Base-by-base conservation (phyloP, 2,888 invertebrate species). In the Eumacrocentrus americanus region DNA sequence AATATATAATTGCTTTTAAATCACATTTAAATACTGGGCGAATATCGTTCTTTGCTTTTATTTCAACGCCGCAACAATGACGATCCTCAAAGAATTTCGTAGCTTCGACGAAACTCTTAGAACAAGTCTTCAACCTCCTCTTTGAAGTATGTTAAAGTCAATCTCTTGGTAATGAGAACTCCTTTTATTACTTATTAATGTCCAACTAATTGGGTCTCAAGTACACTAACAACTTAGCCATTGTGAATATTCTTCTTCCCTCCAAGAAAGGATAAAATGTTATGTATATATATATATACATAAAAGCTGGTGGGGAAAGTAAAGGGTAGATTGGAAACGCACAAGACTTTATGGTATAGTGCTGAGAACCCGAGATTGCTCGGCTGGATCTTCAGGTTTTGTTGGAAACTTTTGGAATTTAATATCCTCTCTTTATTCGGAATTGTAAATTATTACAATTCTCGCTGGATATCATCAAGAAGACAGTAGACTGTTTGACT, bases 141-240 rank as follows among this genome's bases (percentile, higher is more conserved):
- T 9, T 42, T n/a, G n/a, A 29, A 29, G 5, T 29, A 46, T 23
- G 22, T 12, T 12, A n/a, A n/a, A n/a, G 14, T 23, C 18, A 44
- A 40, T 53, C 14, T 22, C 29, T 25, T 23, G 14, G 18, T 20
- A 52, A 37, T 52, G 12, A 52, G 29, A 34, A 22, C 35, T 22
- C 20, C 64, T 70, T 70, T 58, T 63, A 72, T 72, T 67, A 63
- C 64, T 64, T 67, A 68, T 71, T 70, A 70, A 70, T 69, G 54
- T 57, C 62, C 48, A 51, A 51, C 61, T 67, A 71, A 71, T 71
- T 72, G 68, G 59, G 51, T 54, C 44, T 40, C 46, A 62, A 48
- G 56, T 46, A 25, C 48, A 40, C 29, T 47, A 44, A 51, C 63
- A 70, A 69, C 62, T 72, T 46, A 14, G 2, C 12, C 2, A 20